Conservation (phyloP, 2,113 vertebrate species). For the Mormoops blainvillei region DNA sequence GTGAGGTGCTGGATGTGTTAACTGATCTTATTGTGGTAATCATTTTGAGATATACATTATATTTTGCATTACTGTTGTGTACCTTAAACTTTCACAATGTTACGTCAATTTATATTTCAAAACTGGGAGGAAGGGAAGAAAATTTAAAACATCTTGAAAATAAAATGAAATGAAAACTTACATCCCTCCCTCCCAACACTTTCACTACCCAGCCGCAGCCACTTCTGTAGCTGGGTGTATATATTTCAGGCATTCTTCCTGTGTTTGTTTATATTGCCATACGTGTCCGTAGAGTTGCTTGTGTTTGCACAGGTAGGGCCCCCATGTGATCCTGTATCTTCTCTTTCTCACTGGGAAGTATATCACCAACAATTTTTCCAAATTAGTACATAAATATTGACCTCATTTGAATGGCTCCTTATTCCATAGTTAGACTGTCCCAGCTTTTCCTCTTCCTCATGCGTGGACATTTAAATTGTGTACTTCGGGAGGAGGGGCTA, state of each 20-base stretch:
- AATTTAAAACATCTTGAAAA: not conserved
- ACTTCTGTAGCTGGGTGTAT: not conserved
- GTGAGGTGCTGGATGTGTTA: not conserved
- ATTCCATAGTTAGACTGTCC: not conserved
- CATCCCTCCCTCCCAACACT: not conserved
- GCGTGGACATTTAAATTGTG: not conserved
- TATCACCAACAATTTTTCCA: not conserved
- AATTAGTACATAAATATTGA: not conserved
- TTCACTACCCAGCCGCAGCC: not conserved
- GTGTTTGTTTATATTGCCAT: fast-evolving
- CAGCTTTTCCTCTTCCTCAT: not conserved
- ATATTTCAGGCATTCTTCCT: not conserved
- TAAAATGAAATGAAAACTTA: not conserved
- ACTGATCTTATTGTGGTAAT: not conserved
- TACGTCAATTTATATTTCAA: not conserved
- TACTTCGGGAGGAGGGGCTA: not conserved
- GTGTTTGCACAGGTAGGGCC: not conserved
- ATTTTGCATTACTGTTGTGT: not conserved
- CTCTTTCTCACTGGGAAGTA: not conserved
- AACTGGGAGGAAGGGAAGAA: not conserved
- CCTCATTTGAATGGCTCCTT: not conserved
- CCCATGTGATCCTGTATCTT: not conserved
- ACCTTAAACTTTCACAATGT: not conserved
- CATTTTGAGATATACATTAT: not conserved
- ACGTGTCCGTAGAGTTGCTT: not conserved